Conservation (phyloP, 2,888 invertebrate genomes). For the Drosophila maculinotata region DNA sequence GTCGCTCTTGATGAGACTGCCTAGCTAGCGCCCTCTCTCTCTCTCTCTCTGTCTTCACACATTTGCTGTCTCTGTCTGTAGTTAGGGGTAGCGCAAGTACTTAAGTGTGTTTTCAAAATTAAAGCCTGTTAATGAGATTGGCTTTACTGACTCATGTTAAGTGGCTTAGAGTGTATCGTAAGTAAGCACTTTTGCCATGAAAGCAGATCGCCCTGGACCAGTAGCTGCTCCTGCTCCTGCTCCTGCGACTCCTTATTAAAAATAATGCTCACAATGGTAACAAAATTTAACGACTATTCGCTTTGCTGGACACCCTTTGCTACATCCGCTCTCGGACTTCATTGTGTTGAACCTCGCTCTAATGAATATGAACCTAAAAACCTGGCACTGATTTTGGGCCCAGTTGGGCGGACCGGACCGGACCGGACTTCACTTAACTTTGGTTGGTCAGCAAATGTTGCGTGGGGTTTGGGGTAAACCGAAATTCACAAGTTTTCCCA, state of each 20-base stretch:
- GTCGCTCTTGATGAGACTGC: constrained; percentile 38
- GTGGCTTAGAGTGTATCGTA: constrained; percentile 80
- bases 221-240: not conserved
- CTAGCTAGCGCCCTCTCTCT: constrained; percentile 2
- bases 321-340: constrained; percentile 1
- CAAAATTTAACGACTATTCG: constrained; percentile 52
- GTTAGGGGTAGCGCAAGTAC: constrained; percentile 47
- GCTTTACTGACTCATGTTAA: constrained; percentile 79
- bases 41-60: not conserved
- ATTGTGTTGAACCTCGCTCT: constrained; percentile 24
- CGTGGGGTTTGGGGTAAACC: not conserved
- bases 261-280: constrained; percentile 67
- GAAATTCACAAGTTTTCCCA: not conserved
- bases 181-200: constrained; percentile 81
- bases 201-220: constrained; percentile 29
- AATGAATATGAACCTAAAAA: constrained; percentile 41
- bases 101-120: constrained; percentile 81
- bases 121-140: constrained; percentile 81
- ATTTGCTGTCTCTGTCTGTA: not conserved
- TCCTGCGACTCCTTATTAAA: constrained; percentile 67
- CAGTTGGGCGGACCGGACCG: too few species aligned
- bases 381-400: constrained; percentile 38
- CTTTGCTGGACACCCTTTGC: constrained; percentile 3
- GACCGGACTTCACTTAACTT: too few species aligned
- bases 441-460: constrained; percentile 12